These are phyloP conservation scores for Drosophila parvula DNA, from an alignment of 1,140 invertebrate species.

Conservation along the genomic window DNA sequence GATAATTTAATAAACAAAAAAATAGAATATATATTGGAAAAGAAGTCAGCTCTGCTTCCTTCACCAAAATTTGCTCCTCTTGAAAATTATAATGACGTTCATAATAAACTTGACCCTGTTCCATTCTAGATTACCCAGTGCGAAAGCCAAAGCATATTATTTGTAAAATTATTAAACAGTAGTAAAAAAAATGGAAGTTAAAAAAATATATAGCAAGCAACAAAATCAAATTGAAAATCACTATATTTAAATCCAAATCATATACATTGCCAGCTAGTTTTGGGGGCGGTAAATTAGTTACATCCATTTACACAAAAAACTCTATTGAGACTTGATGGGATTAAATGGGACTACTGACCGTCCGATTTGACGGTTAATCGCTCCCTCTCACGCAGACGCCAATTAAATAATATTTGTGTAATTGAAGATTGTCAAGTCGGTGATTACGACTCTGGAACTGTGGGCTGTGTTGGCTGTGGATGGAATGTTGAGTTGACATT, in stretches of 20 bases:
- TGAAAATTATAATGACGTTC: too few relatives aligned
- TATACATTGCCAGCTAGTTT: neutral
- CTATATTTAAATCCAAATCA: conserved; percentile 6
- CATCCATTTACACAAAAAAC: conserved; percentile 1
- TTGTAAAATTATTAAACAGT: too few relatives aligned
- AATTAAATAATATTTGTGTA: conserved; percentile 50
- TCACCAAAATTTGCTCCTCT: too few relatives aligned
- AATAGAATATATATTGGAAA: too few relatives aligned
- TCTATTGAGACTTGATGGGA: neutral
- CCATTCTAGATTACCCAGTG: too few relatives aligned
- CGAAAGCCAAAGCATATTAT: too few relatives aligned
- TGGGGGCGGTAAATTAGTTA: neutral
- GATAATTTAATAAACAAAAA: too few relatives aligned
- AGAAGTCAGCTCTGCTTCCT: too few relatives aligned
- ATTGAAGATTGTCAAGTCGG: conserved; percentile 27
- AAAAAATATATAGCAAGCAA: neutral
- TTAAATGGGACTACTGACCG: conserved; percentile 7
- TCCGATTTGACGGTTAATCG: conserved; percentile 14
- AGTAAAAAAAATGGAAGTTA: too few relatives aligned
- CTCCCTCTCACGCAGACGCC: conserved; percentile 21
- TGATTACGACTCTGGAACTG: neutral
- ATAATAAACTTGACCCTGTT: too few relatives aligned
- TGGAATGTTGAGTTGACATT: conserved; percentile 26
- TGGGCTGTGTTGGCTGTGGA: conserved; percentile 6
- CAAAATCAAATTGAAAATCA: neutral